Evolutionary conservation across 1,140 invertebrate genomes (phyloP).

Genomic region (Rhynchophorus ferrugineus): DNA sequence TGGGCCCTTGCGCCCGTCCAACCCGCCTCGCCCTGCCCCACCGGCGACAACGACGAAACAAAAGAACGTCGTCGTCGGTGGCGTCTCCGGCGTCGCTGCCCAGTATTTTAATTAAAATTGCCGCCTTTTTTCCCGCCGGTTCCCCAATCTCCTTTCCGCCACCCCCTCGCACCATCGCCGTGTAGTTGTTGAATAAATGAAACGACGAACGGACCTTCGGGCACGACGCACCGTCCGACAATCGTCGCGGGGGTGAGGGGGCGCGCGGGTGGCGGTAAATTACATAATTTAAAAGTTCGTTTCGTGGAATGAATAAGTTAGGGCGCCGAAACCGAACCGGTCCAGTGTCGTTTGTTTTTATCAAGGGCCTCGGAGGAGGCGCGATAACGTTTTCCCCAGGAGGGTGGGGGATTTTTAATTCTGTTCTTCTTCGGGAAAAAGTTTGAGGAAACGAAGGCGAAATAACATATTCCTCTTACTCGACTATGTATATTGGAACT

Average conservation of each 20-base stretch:
- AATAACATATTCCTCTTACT: too few relatives aligned
- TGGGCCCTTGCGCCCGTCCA: constrained; percentile 32
- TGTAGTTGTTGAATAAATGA: too few relatives aligned
- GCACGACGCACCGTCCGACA: too few relatives aligned
- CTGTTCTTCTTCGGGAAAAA: too few relatives aligned
- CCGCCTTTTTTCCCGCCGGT: constrained; percentile 17
- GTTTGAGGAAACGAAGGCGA: too few relatives aligned
- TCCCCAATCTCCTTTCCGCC: constrained; percentile 14
- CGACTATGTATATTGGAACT: too few relatives aligned
- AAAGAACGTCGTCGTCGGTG: constrained; percentile 33
- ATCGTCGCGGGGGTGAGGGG: constrained; percentile 34
- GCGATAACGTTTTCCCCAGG: too few relatives aligned
- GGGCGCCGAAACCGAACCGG: constrained; percentile 29
- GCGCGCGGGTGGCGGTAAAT: constrained; percentile 38
- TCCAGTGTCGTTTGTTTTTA: constrained; percentile 26
- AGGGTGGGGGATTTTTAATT: too few relatives aligned
- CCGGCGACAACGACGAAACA: too few relatives aligned
- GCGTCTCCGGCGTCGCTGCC: constrained; percentile 34
- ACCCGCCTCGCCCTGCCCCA: too few relatives aligned
- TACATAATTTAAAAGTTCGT: constrained; percentile 42
- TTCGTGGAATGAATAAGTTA: constrained; percentile 42
- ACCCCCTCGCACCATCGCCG: too few relatives aligned
- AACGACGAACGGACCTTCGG: too few relatives aligned
- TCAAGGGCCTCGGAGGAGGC: constrained; percentile 1
- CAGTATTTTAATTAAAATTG: constrained; percentile 44